Base-by-base conservation (phyloP, 1,140 invertebrate genomes). In the Drosophila ironensis region DNA sequence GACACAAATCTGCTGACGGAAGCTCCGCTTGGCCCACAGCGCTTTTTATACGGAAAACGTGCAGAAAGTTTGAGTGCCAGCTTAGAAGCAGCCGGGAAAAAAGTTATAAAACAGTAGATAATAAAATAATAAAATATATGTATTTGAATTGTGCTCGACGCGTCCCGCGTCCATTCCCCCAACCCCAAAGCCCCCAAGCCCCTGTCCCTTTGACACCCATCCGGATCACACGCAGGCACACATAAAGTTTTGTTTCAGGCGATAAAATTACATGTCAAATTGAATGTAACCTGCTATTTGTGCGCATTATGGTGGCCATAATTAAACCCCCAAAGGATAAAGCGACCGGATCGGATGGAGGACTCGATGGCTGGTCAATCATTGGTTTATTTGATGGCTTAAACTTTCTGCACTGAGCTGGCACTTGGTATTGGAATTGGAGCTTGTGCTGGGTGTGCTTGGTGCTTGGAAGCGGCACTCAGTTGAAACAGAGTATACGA, bases 61-160 rank as follows among this genome's bases (percentile, higher is more conserved):
- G 80, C 80, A 64, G 80, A 86, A 86, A 86, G 80, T 86, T 86
- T 86, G 80, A 86, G 81, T 86, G 80, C 60, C 81, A 80, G 80
- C 80, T 86, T 86, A 84, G 80, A 66, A 68, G 41, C 24, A 57
- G 50, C 28, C 51, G 70, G 59, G 22, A 44, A 75, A n/a, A 86
- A 86, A 86, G 75, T 86, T 86, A 86, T 86, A 86, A 86, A 86
- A 80, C 81, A 86, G 80, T 86, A 86, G 80, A 86, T 86, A 86
- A 86, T 82, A 82, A 82, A 82, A 82, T 82, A 82, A 82, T 82
- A 82, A 82, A 82, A 84, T 82, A 84, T 82, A 86, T 82, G 80
- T 82, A 84, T 82, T 86, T 82, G 77, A 82, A 82, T 82, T 82
- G 78, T 59, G 68, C 37, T 28, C 72, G 71, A 80, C 64, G 63